Evolutionary conservation across 2,888 invertebrate genomes (phyloP), one percentile per base, ranked within the genome.

Genomic region (Pseudoips prasinana): DNA sequence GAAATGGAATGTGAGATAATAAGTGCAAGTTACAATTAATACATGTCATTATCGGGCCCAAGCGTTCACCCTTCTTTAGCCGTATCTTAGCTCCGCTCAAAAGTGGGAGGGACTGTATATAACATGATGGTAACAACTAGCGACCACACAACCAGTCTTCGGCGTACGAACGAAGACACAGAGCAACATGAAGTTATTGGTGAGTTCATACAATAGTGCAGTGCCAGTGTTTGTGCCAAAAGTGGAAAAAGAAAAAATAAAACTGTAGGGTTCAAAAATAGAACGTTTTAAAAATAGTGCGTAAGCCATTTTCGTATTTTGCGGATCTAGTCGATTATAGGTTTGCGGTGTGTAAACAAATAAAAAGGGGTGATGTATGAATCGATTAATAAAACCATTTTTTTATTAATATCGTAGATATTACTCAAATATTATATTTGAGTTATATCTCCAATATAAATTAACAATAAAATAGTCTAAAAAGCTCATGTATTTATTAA

Each of bases 111-210:
- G 75, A 72, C 64, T 31, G 74, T 87, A 88, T 88, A 88, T 72
- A 87, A 72, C 58, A 37, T 61, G 68, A 56, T 62, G 57, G 60
- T 57, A 50, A 62, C 64, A 54, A 52, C 46, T 46, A 46, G 52
- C 51, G 58, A 56, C 58, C 71, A 80, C 80, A 84, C 84, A 85
- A 82, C 85, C 83, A 83, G 86, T 86, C 86, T 87, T 86, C 88
- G 85, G 75, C 84, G 62, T 60, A 49, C 62, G 60, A 65, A 70
- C 83, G 86, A 74, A 82, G 85, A 85, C 81, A 57, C 69, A 58
- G 61, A 76, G 78, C 87, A 84, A 81, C 84, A 87, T 89, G 88
- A 89, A 88, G 86, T 71, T 75, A 64, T 77, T 80, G 88, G 88
- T 88, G 78, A 88, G 88, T 86, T 48, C 26, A 52, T 39, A 43